Conservation (phyloP, 2,113 vertebrate genomes). For the Hypocryptadius cinnamomeus region DNA sequence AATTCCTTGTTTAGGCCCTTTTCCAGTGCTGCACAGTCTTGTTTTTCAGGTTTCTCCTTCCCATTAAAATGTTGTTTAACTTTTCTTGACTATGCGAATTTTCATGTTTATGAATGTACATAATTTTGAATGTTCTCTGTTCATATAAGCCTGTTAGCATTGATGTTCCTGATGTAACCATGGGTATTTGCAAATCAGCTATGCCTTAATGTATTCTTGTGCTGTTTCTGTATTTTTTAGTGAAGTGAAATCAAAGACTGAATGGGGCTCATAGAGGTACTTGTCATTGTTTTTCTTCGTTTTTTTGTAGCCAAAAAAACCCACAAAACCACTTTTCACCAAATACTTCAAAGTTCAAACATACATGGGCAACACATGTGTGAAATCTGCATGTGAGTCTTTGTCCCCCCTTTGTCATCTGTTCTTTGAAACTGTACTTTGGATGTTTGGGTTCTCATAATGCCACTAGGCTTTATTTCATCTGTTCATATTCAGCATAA, state of each 20-base stretch:
- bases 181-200: neutral
- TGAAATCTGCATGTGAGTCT: neutral
- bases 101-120: neutral
- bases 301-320: neutral
- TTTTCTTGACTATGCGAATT: neutral
- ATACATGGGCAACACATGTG: neutral
- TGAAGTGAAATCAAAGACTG: neutral
- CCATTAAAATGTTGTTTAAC: neutral
- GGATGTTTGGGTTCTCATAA: neutral
- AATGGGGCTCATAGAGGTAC: neutral
- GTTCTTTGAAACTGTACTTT: neutral
- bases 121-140: neutral
- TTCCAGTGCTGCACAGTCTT: neutral
- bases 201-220: neutral
- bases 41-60: slow-evolving; percentile 30
- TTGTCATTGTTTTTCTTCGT: neutral
- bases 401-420: neutral
- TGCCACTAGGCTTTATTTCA: neutral
- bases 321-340: neutral
- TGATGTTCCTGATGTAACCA: neutral
- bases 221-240: neutral
- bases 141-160: neutral
- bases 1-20: neutral
- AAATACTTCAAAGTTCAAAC: neutral
- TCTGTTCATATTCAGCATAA: neutral